Percentiles rank a stretch among this genome's conserved stretches.
Conservation (phyloP, 2,797 vertebrate genomes). For the Smutsia temminckii region DNA sequence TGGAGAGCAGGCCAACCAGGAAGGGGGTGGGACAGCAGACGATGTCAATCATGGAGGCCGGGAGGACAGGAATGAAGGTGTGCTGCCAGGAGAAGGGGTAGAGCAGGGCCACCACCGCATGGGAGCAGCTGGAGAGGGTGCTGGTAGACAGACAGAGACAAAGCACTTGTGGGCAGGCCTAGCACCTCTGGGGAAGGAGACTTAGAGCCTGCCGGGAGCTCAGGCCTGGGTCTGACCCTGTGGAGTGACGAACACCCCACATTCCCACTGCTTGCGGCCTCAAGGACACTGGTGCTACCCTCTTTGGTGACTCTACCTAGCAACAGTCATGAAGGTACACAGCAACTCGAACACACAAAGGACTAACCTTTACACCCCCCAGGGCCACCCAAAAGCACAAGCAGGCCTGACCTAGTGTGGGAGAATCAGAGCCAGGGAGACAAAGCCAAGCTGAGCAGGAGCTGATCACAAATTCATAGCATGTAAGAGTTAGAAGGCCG, state of each 20-base stretch:
- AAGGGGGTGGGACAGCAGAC: conserved; percentile 99
- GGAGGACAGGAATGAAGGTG: conserved; percentile 98
- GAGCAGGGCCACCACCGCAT: conserved; percentile 96
- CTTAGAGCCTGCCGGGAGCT: neutral
- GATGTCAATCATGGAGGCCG: conserved; percentile 97
- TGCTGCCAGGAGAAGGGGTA: conserved; percentile 99
- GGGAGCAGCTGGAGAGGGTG: conserved; percentile 96
- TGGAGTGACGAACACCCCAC: neutral
- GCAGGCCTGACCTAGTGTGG: neutral
- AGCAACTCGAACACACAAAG: neutral
- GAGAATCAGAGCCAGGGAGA: neutral
- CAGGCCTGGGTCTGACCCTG: neutral
- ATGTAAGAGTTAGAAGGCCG: neutral
- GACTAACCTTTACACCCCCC: neutral
- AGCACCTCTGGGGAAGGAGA: neutral
- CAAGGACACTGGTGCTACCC: neutral
- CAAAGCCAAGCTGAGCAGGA: neutral
- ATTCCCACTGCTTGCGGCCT: neutral
- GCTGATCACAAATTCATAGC: neutral
- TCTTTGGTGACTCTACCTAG: neutral
- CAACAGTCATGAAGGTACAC: neutral
- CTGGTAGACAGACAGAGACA: conserved; percentile 83
- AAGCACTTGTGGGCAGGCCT: conserved; percentile 29
- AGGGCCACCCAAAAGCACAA: neutral
- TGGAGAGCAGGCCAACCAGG: conserved; percentile 97